These are phyloP conservation scores for Euglossa dilemma DNA, from an alignment of 1,140 invertebrate genomes.

Conservation along the genomic window DNA sequence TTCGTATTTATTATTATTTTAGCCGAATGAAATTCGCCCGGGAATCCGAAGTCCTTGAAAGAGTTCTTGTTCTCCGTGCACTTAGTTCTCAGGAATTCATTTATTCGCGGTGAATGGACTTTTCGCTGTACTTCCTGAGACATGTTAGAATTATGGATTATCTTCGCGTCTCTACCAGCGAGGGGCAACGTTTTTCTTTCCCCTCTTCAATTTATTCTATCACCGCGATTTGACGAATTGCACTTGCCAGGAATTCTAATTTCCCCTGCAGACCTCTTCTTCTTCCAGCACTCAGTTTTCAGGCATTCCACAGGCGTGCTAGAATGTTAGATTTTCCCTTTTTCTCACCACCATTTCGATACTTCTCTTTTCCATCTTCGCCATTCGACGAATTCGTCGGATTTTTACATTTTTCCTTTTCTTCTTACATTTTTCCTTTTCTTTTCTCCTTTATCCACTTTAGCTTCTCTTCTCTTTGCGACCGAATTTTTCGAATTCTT, in stretches of 20 bases:
- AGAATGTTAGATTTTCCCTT: neutral
- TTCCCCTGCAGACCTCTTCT: neutral
- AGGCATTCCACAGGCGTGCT: slow-evolving; percentile 12
- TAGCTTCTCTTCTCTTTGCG: neutral
- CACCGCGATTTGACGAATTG: slow-evolving; percentile 19
- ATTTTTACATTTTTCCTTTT: too few species aligned
- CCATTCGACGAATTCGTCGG: neutral
- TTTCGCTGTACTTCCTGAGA: slow-evolving; percentile 18
- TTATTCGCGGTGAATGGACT: slow-evolving; percentile 34
- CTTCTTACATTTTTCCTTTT: too few species aligned
- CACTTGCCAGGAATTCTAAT: slow-evolving; percentile 11
- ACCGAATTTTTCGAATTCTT: neutral
- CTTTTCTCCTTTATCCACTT: too few species aligned
- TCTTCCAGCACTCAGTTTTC: slow-evolving; percentile 4
- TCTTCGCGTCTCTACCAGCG: slow-evolving; percentile 13
- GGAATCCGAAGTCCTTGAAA: neutral
- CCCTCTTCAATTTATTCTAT: slow-evolving; percentile 30
- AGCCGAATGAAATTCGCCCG: neutral
- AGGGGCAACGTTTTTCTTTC: slow-evolving; percentile 10
- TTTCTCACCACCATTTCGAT: neutral
- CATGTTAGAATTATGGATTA: slow-evolving; percentile 30
- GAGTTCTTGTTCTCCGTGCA: slow-evolving; percentile 3
- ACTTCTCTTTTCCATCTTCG: neutral
- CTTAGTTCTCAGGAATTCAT: slow-evolving; percentile 16
- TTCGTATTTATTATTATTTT: too few species aligned